Base-by-base conservation (phyloP, 2,797 vertebrate species). In the Synaphobranchus kaupii region DNA sequence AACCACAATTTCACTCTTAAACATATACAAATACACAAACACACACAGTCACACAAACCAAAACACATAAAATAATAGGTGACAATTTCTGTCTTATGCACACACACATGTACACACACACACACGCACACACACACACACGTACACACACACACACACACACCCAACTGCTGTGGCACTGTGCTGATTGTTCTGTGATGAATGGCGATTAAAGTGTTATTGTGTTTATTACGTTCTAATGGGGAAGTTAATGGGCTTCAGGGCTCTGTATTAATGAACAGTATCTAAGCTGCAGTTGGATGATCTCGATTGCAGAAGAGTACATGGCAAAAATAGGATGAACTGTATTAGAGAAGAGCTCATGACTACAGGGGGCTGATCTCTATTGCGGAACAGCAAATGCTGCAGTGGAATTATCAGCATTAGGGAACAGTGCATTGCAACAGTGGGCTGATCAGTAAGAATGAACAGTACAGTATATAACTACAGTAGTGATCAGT, bases 41-140 rank as follows among this genome's bases (percentile, higher is more conserved):
- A 84, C 83, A 87, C 31, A 84, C 50, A 84, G 66, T 84, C 48
- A 82, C 66, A 83, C 87, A 86, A 66, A 78, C 86, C 85, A 25
- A 84, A 25, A 56, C 60, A 84, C 34, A 50, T 1, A n/a, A 15
- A 47, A 8, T 54, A 54, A 54, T 5, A 13, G 39, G 3, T 39
- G 52, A 8, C 52, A 54, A 54, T 54, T 8, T 54, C 85, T 28
- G 28, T 17, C 44, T 60, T 48, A 25, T 81, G 13, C 60, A 48
- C 54, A 85, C 78, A 56, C 12, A 68, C 60, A 85, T 20, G 20
- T 25, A 85, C 83, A 84, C 56, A 71, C 84, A 85, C 63, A 54
- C 48, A 78, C 66, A 54, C n/a, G 39, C 68, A 76, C 28, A 54
- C 82, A 71, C 28, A 54, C 34, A 54, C 48, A 28, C 20, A 50